Base-by-base conservation (phyloP, 2,888 invertebrate species). In the Drosophila picticornis region DNA sequence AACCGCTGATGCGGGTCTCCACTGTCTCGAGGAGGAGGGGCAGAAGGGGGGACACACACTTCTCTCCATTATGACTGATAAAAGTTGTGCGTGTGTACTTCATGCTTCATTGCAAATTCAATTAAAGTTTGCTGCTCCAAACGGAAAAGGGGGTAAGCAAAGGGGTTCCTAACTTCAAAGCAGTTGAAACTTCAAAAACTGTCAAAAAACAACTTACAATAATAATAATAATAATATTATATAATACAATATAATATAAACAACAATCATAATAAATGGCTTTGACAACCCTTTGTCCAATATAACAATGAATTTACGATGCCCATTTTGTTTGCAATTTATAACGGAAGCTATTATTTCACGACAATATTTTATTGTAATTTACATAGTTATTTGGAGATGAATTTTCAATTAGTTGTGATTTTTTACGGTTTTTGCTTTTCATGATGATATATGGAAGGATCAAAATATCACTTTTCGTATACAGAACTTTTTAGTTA, bases 61-160 rank as follows among this genome's bases (percentile, higher is more conserved):
- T 51, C 57, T 51, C 22, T 46, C 66, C 67, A 76, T 79, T 83
- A 63, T 70, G 61, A 64, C 60, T 81, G 88, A 72, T 81, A 88
- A 81, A 82, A 71, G 51, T 43, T 72, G 66, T 72, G 53, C 38
- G 67, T 73, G 58, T 77, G 82, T 89, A 84, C 90, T 87, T 87
- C 89, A 87, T 90, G 86, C 89, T 89, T 87, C 82, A 87, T 87
- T 90, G 86, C 84, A 77, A 90, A 90, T 89, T 89, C 80, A 87
- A 89, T 87, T 90, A 89, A 87, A 89, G 83, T 89, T 90, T 86
- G 84, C 78, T 16, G 56, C 83, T 64, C 74, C 25, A 46, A 46
- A 9, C 16, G 16, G 25, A 40, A 1, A 10, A 5, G 40, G 40
- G n/a, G 40, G 40, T 40, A 10, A 4, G n/a, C 40, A 10, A 40